A percentile compares a stretch with the other conserved stretches of the same genome.
phyloP scores from a whole-genome alignment of 2,888 invertebrate species.

The Xylota segnis region DNA sequence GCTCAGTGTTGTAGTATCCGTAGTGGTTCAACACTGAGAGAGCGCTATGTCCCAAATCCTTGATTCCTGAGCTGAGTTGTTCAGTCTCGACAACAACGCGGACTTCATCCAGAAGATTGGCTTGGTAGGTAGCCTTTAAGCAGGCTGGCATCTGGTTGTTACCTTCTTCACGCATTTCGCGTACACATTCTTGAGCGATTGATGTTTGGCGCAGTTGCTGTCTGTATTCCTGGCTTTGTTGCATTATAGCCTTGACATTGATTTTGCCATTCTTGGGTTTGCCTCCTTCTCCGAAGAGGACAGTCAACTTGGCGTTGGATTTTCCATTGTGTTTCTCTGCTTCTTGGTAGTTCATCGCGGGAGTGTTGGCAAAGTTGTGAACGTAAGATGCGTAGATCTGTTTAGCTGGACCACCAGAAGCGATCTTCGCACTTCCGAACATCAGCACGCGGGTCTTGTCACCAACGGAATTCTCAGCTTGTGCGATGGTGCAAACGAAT shows the following conservation, averaged over 20 bases:
- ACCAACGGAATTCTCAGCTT: conserved; percentile 86
- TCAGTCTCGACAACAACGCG: conserved; percentile 85
- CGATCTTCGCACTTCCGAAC: conserved; percentile 81
- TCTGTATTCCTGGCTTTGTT: conserved; percentile 85
- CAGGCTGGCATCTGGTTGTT: conserved; percentile 87
- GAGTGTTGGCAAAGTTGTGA: conserved; percentile 84
- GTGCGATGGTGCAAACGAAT: conserved; percentile 86
- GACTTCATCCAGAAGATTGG: conserved; percentile 86
- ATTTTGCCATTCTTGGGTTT: conserved; percentile 81
- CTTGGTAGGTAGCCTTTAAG: conserved; percentile 86
- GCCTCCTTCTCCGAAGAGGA: conserved; percentile 85
- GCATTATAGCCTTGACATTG: conserved; percentile 84
- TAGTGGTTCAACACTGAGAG: conserved; percentile 85
- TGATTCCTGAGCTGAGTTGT: conserved; percentile 84
- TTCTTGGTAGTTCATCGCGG: conserved; percentile 85
- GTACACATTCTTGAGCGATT: conserved; percentile 84
- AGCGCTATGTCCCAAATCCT: conserved; percentile 85
- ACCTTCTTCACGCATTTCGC: conserved; percentile 84
- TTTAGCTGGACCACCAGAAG: conserved; percentile 34
- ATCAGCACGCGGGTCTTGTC: conserved; percentile 85
- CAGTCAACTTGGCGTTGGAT: conserved; percentile 85
- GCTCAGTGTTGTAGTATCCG: conserved; percentile 85
- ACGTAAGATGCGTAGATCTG: conserved; percentile 85
- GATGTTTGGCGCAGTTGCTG: conserved; percentile 85
- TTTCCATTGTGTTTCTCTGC: conserved; percentile 86